A percentile compares a stretch with the other conserved stretches of the same genome.
Evolutionary conservation across 1,140 invertebrate genomes (phyloP).

Genomic region (Aleiodes sp.): DNA sequence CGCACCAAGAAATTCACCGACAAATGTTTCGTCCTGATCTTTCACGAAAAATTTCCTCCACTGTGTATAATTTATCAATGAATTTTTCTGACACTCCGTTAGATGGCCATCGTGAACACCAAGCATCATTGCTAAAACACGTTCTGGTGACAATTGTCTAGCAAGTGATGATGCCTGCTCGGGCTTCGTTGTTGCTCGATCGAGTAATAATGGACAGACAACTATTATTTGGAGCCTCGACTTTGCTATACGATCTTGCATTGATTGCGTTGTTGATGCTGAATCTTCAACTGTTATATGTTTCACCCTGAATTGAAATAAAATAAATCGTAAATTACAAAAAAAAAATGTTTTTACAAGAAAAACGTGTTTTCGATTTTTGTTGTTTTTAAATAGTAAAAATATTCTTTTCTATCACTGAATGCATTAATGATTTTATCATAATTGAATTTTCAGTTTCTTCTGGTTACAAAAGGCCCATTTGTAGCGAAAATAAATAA

Average conservation of each 20-base stretch:
- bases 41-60: constrained; percentile 81
- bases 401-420: too few relatives aligned
- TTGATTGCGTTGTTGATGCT: constrained; percentile 65
- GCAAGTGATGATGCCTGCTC: constrained; percentile 68
- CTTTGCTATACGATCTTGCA: constrained; percentile 68
- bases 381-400: too few relatives aligned
- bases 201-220: constrained; percentile 77
- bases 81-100: constrained; percentile 71
- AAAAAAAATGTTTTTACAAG: too few relatives aligned
- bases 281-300: constrained; percentile 79
- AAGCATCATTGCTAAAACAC: constrained; percentile 80
- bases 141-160: constrained; percentile 73
- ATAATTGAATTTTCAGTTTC: too few relatives aligned
- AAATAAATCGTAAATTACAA: too few relatives aligned
- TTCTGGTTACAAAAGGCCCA: too few relatives aligned
- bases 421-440: too few relatives aligned
- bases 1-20: constrained; percentile 80
- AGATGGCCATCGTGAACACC: constrained; percentile 75
- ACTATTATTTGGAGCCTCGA: constrained; percentile 81
- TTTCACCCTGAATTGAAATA: constrained; percentile 71
- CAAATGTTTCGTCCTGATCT: constrained; percentile 83
- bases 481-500: too few relatives aligned
- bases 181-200: constrained; percentile 68
- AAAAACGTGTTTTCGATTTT: too few relatives aligned
- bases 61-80: constrained; percentile 75